Evolutionary conservation across 2,888 invertebrate species (phyloP).

Genomic region (Mongoloraphidia duomilia): DNA sequence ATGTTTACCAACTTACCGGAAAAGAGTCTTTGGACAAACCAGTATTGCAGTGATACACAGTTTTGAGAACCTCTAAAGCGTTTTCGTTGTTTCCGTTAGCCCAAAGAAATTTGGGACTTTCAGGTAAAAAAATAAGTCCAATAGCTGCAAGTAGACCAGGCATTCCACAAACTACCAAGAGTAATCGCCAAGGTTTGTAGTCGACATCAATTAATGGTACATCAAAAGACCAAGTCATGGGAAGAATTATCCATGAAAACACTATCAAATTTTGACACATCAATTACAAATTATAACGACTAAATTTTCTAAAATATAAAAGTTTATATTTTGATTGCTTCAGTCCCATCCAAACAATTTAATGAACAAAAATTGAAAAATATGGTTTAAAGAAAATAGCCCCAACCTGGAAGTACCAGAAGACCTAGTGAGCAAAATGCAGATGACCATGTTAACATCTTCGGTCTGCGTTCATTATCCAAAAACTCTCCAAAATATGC

Average conservation of each 20-base stretch:
- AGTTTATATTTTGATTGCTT: no score
- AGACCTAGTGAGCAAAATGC: slow-evolving; percentile 28
- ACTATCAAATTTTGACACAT: background rate
- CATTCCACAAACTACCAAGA: slow-evolving; percentile 25
- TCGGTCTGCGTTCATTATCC: slow-evolving; percentile 29
- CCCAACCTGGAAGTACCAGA: slow-evolving; percentile 23
- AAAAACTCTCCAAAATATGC: slow-evolving; percentile 39
- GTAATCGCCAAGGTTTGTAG: slow-evolving; percentile 26
- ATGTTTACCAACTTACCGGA: slow-evolving; percentile 17
- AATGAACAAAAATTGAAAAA: no score
- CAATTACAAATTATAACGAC: no score
- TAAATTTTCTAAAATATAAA: no score
- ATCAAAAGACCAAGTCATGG: slow-evolving; percentile 26
- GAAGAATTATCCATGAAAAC: slow-evolving; percentile 27
- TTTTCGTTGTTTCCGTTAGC: slow-evolving; percentile 23
- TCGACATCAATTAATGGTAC: slow-evolving; percentile 31
- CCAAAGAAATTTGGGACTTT: slow-evolving; percentile 29
- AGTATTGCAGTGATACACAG: slow-evolving; percentile 25
- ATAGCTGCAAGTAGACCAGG: slow-evolving; percentile 24
- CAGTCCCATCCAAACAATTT: no score
- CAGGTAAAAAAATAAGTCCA: slow-evolving; percentile 24
- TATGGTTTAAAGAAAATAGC: no score
- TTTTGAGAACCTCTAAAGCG: slow-evolving; percentile 22
- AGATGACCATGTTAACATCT: slow-evolving; percentile 28
- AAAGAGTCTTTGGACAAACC: slow-evolving; percentile 22